phyloP scores from a whole-genome alignment of 2,797 vertebrate species.

The Erpetoichthys calabaricus region DNA sequence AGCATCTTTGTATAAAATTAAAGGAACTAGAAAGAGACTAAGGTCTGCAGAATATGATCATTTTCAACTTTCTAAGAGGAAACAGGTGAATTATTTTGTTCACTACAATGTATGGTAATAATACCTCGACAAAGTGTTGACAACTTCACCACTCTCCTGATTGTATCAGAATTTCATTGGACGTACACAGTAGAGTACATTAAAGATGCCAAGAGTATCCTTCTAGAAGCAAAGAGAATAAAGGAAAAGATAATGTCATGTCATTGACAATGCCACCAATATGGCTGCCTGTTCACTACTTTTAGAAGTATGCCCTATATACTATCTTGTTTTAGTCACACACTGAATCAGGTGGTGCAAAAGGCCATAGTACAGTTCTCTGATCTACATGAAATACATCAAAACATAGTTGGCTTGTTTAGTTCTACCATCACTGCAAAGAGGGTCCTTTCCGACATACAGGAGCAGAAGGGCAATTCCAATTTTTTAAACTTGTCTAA shows the following conservation, averaged over 20 bases:
- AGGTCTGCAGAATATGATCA: too few species aligned
- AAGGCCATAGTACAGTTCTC: constrained; percentile 6
- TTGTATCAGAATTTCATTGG: too few species aligned
- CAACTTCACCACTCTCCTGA: too few species aligned
- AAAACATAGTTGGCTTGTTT: constrained; percentile 6
- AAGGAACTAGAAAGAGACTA: too few species aligned
- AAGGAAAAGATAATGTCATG: background rate
- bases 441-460: constrained; percentile 8
- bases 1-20: too few species aligned
- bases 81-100: too few species aligned
- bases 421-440: constrained; percentile 5
- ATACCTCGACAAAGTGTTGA: too few species aligned
- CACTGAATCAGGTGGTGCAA: constrained; percentile 9
- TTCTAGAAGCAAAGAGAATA: too few species aligned
- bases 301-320: background rate
- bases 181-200: too few species aligned
- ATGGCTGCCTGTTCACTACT: constrained; percentile 7
- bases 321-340: constrained; percentile 7
- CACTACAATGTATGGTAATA: too few species aligned
- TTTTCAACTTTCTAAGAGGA: too few species aligned
- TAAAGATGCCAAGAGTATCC: too few species aligned
- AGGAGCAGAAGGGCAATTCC: constrained; percentile 5
- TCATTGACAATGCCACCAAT: constrained; percentile 14
- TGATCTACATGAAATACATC: constrained; percentile 5
- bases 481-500: constrained; percentile 6